Base-by-base conservation (phyloP, 2,888 invertebrate genomes). In the Acleris sparsana region DNA sequence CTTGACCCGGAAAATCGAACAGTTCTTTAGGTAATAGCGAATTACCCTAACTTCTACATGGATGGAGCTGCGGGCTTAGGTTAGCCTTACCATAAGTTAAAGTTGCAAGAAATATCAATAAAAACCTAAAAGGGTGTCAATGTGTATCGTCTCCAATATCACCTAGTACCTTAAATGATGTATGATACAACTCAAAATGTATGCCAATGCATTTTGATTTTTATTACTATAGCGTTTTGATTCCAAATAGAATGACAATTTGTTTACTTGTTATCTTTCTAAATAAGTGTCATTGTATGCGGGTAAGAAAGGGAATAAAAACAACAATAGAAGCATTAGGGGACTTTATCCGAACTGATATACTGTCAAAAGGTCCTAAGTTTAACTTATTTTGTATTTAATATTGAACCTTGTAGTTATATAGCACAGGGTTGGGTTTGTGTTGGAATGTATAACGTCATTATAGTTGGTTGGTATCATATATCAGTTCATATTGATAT, bases 251-350 rank as follows among this genome's bases (percentile, higher is more conserved):
- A 6, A 7, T 46, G 1, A 6, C 6, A 17, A 16, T 5, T 2
- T 46, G 2, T 46, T 46, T 46, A 17, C 0, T 46, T 46, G 5
- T 16, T 7, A 17, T 17, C n/a, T 46, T 46, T 46, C 6, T 46
- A 46, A 39, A 33, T 16, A 13, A 18, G 22, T 9, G 18, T 39
- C 17, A 11, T 9, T 39, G 48, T 51, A 64, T 60, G 64, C 64
- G 59, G 64, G 59, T 22, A 18, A 49, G 18, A 17, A 17, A 49
- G 18, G 43, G 53, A 48, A 59, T 48, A 59, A 60, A 49, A 59
- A 44, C 52, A 13, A 58, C 64, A 64, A 64, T 64, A 55, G 64
- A 48, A 17, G 53, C 39, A 59, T 60, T 59, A 60, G 43, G 64
- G 64, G 53, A 22, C 20, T 43, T 5, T 22, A 44, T 25, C n/a